Base-by-base conservation (phyloP, 2,113 vertebrate genomes). In the Perognathus longimembris region DNA sequence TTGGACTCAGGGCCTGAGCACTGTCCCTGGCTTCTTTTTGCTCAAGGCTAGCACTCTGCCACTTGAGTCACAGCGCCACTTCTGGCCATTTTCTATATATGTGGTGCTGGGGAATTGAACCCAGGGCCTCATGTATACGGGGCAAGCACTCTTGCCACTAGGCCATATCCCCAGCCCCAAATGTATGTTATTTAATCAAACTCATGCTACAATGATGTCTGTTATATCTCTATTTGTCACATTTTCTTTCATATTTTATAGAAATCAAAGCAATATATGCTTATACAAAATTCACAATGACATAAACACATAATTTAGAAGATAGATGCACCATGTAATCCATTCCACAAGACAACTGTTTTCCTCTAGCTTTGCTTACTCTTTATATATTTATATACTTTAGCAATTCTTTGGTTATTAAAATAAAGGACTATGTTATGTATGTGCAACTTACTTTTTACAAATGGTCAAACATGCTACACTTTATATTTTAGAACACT, bases 211-310 rank as follows among this genome's bases (percentile, higher is more conserved):
- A 82, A 17, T 81, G 36, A 85, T 64, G 32, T 78, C n/a, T 85
- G 10, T 74, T 78, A 32, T 42, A 78, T 81, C 11, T 22, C 30
- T 67, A 70, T 57, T 64, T 79, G 17, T 88, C 22, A 94, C 15
- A 64, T 70, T 83, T 40, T 66, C 40, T 92, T 95, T 88, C 32
- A 78, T 85, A 81, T 85, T 95, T 94, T 66, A 85, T 34, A 83
- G 38, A 57, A 32, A 50, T 82, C 40, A 83, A 54, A 78, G 6
- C 70, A 92, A 82, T 57, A 40, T 26, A 59, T 59, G 42, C 36
- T 83, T 91, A 70, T 32, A 42, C 74, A 83, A 93, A 89, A 89
- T 79, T 82, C 22, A 75, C 20, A 85, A n/a, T 70, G 11, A 89
- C 78, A 75, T 34, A 94, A 76, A 85, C 73, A 67, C 10, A 38